These are phyloP conservation scores for Tachyglossus aculeatus DNA, from an alignment of 2,797 vertebrate species.

Conservation along the genomic window DNA sequence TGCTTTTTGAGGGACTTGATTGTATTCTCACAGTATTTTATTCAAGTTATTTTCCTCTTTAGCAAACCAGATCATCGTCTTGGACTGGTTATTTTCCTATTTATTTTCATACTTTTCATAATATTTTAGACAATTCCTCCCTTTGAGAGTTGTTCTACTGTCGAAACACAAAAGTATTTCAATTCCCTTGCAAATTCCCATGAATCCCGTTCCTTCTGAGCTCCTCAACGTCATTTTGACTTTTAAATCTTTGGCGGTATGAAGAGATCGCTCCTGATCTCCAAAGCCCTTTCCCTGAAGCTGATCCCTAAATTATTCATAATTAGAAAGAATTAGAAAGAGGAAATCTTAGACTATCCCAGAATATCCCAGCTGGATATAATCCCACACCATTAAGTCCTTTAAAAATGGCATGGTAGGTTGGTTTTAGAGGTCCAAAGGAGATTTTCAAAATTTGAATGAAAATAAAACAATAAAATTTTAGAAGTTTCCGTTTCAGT, in stretches of 20 bases:
- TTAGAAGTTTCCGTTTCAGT: background rate
- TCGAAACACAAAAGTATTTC: background rate
- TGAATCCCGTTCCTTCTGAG: background rate
- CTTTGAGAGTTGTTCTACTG: no score
- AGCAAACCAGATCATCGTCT: no score
- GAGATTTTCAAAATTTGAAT: background rate
- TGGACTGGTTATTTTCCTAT: no score
- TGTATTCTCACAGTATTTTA: no score
- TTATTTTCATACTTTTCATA: no score
- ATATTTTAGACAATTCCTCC: no score
- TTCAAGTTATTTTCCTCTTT: no score
- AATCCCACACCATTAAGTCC: background rate
- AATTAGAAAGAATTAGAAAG: background rate
- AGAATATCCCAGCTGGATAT: background rate
- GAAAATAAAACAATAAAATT: conserved; percentile 1
- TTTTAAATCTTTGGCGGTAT: background rate
- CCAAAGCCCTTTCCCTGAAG: background rate
- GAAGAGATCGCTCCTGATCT: background rate
- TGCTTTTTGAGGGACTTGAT: no score
- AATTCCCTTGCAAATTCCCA: background rate
- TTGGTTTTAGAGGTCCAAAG: background rate
- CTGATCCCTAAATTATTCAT: background rate
- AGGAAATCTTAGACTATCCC: background rate
- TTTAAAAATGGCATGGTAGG: background rate
- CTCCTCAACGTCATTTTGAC: conserved; percentile 4